These are phyloP conservation scores for Hestina assimilis DNA, from an alignment of 1,140 invertebrate species.

Conservation along the genomic window DNA sequence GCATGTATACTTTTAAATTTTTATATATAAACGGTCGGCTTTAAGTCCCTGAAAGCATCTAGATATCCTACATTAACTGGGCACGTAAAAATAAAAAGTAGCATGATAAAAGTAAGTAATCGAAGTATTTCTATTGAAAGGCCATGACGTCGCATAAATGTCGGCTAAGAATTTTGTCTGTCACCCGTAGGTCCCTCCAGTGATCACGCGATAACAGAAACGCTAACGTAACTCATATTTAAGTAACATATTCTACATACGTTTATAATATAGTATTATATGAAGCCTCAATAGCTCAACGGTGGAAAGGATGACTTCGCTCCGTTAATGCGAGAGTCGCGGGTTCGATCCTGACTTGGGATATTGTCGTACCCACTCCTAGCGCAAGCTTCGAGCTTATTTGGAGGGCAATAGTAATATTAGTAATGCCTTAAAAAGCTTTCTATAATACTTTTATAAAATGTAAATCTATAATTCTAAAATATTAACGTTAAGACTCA, in stretches of 20 bases:
- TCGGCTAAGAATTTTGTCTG: slow-evolving; percentile 69
- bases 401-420: no score
- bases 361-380: no score
- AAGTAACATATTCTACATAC: slow-evolving; percentile 21
- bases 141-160: slow-evolving; percentile 70
- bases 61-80: slow-evolving; percentile 13
- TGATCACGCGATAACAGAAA: slow-evolving; percentile 37
- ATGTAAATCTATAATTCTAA: no score
- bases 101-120: slow-evolving; percentile 39
- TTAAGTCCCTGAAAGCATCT: neutral
- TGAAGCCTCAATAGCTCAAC: slow-evolving; percentile 2
- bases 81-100: slow-evolving; percentile 16
- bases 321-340: no score
- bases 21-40: neutral
- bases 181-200: slow-evolving; percentile 49
- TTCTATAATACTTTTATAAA: no score
- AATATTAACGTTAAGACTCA: no score
- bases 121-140: slow-evolving; percentile 71
- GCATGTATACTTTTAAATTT: no score
- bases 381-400: no score
- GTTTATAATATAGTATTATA: slow-evolving; percentile 13
- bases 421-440: no score
- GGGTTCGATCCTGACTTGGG: no score
- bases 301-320: neutral
- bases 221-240: slow-evolving; percentile 25